A percentile compares a stretch with the other conserved stretches of the same genome.
These are phyloP conservation scores for Peromyscus melanophrys DNA, from an alignment of 2,797 vertebrate species.

Conservation along the genomic window DNA sequence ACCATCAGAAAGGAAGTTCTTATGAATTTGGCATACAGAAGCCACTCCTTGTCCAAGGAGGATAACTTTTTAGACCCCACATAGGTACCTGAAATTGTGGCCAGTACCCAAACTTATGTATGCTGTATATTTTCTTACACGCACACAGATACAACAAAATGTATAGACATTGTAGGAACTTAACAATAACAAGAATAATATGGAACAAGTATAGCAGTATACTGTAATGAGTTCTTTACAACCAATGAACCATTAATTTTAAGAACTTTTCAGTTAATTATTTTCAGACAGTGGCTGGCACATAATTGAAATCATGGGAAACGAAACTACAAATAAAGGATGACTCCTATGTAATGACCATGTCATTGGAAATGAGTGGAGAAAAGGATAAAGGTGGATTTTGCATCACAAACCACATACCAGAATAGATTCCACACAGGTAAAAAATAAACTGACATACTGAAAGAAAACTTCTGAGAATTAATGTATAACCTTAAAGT, in stretches of 20 bases:
- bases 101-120: background rate
- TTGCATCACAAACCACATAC: background rate
- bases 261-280: background rate
- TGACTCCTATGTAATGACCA: background rate
- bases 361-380: background rate
- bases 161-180: background rate
- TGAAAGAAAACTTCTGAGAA: background rate
- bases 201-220: background rate
- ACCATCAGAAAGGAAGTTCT: background rate
- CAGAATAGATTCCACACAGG: background rate
- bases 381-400: background rate
- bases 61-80: background rate
- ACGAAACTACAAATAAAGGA: too few relatives aligned
- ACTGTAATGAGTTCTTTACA: background rate
- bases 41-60: background rate
- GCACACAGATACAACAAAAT: background rate
- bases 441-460: background rate
- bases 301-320: background rate
- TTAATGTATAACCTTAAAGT: background rate
- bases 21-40: background rate
- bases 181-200: background rate
- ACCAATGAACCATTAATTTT: background rate
- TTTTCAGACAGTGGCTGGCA: background rate
- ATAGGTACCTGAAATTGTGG: background rate
- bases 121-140: background rate